These are phyloP conservation scores for Drosophila parabipectinata DNA, from an alignment of 1,140 invertebrate genomes.

Conservation along the genomic window DNA sequence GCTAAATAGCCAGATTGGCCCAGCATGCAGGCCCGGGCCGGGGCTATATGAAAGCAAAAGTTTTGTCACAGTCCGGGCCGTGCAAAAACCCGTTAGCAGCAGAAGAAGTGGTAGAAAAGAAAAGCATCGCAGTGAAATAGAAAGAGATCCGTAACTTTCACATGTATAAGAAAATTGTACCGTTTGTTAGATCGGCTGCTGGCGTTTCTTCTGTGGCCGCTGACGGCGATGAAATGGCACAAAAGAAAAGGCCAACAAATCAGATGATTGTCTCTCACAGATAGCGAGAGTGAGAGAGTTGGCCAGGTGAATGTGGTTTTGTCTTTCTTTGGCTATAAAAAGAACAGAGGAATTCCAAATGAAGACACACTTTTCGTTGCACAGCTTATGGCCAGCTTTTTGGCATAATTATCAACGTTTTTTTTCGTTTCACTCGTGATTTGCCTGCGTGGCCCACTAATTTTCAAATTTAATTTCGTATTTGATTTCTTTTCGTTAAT, in stretches of 20 bases:
- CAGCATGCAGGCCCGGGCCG: constrained; percentile 12
- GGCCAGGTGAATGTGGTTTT: constrained; percentile 29
- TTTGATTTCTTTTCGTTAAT: constrained; percentile 73
- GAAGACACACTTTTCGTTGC: constrained; percentile 53
- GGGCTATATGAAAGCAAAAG: constrained; percentile 68
- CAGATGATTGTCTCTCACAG: constrained; percentile 37
- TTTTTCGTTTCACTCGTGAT: constrained; percentile 25
- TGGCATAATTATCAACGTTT: constrained; percentile 22
- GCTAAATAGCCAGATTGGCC: constrained; percentile 61
- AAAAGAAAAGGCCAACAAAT: constrained; percentile 45
- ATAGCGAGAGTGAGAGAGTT: constrained; percentile 46
- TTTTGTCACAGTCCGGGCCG: constrained; percentile 37
- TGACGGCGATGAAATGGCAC: constrained; percentile 52
- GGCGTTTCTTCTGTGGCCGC: constrained; percentile 9
- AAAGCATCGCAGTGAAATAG: constrained; percentile 52
- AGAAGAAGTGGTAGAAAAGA: constrained; percentile 43
- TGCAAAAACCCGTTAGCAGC: constrained; percentile 66
- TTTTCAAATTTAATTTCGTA: constrained; percentile 54
- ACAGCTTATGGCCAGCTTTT: constrained; percentile 13
- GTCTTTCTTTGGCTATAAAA: constrained; percentile 3
- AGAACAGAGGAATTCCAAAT: constrained; percentile 14
- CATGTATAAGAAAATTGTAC: constrained; percentile 65
- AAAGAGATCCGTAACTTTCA: constrained; percentile 74
- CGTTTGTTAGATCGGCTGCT: constrained; percentile 51
- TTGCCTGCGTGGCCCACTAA: constrained; percentile 67